phyloP scores from a whole-genome alignment of 2,888 invertebrate species.

The Troilus luridus region DNA sequence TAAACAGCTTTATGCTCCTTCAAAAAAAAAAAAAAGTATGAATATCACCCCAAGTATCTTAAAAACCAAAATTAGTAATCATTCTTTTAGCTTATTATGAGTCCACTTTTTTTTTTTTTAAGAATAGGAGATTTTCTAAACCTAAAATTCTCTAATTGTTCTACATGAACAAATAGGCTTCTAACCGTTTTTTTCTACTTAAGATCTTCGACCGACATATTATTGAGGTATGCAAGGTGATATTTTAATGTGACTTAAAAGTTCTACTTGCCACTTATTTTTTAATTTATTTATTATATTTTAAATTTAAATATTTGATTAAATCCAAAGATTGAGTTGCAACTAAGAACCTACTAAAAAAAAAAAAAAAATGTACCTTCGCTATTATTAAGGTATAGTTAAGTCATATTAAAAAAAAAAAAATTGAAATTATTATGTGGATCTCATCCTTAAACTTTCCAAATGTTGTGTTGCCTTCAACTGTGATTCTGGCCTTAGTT shows the following conservation, averaged over 20 bases:
- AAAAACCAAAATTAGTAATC: not conserved
- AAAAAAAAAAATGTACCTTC: conserved; percentile 16
- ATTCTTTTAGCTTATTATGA: not conserved
- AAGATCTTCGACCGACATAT: not conserved
- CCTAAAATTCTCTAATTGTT: conserved; percentile 1
- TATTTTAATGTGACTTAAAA: conserved; percentile 41
- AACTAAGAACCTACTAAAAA: conserved; percentile 40
- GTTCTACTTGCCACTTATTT: conserved; percentile 46
- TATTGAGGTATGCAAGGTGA: conserved; percentile 7
- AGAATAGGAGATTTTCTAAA: not conserved
- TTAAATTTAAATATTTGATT: conserved; percentile 18
- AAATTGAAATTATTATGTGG: conserved; percentile 55
- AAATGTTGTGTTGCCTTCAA: conserved; percentile 56
- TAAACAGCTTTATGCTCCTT: conserved; percentile 35
- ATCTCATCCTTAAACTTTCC: conserved; percentile 58
- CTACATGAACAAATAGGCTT: not conserved
- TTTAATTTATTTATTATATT: conserved; percentile 28
- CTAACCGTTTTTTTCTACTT: not conserved
- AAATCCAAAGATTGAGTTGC: conserved; percentile 41
- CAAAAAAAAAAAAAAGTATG: conserved; percentile 24
- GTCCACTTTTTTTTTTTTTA: not conserved
- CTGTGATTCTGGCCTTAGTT: conserved; percentile 59
- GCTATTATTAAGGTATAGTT: conserved; percentile 32
- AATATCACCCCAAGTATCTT: conserved; percentile 21
- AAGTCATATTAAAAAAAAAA: conserved; percentile 46